phyloP scores from a whole-genome alignment of 2,888 invertebrate genomes.

The Xestia xanthographa region DNA sequence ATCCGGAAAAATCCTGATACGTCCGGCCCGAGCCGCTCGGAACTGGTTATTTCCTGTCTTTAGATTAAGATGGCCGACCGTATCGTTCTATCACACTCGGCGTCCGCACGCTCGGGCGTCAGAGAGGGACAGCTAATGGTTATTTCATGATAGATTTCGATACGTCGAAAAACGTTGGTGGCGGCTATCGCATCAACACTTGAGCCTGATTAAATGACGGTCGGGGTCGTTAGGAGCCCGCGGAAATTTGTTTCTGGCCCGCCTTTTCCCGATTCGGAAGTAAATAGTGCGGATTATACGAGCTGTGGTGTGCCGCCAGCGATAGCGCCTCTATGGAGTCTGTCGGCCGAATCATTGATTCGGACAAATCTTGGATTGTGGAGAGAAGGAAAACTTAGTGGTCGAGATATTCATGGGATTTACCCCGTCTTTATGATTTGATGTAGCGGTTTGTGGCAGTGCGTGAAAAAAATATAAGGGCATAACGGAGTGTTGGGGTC shows the following conservation, averaged over 20 bases:
- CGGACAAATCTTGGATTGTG: slow-evolving; percentile 63
- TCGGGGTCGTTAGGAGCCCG: slow-evolving; percentile 79
- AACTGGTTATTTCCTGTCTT: slow-evolving; percentile 83
- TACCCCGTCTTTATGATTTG: slow-evolving; percentile 48
- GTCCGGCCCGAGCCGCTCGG: slow-evolving; percentile 76
- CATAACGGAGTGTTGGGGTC: slow-evolving; percentile 12
- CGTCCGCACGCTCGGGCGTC: slow-evolving; percentile 45
- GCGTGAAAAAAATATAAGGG: slow-evolving; percentile 30
- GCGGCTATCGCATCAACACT: slow-evolving; percentile 83
- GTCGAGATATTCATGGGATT: slow-evolving; percentile 57
- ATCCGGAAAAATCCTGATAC: slow-evolving; percentile 82
- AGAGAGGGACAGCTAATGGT: slow-evolving; percentile 67
- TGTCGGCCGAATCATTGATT: slow-evolving; percentile 67
- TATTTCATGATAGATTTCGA: slow-evolving; percentile 79
- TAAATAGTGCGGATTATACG: slow-evolving; percentile 71
- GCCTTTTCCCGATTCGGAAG: slow-evolving; percentile 76
- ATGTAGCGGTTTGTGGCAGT: slow-evolving; percentile 47
- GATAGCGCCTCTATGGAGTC: slow-evolving; percentile 58
- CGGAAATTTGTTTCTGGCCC: slow-evolving; percentile 75
- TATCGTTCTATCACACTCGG: slow-evolving; percentile 64
- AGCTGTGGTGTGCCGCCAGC: slow-evolving; percentile 58
- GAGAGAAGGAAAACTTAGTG: slow-evolving; percentile 53
- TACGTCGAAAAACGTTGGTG: slow-evolving; percentile 72
- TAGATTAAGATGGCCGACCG: slow-evolving; percentile 75
- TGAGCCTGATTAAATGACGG: slow-evolving; percentile 86